phyloP scores from a whole-genome alignment of 2,797 vertebrate genomes.

The Macrochelys suwanniensis region DNA sequence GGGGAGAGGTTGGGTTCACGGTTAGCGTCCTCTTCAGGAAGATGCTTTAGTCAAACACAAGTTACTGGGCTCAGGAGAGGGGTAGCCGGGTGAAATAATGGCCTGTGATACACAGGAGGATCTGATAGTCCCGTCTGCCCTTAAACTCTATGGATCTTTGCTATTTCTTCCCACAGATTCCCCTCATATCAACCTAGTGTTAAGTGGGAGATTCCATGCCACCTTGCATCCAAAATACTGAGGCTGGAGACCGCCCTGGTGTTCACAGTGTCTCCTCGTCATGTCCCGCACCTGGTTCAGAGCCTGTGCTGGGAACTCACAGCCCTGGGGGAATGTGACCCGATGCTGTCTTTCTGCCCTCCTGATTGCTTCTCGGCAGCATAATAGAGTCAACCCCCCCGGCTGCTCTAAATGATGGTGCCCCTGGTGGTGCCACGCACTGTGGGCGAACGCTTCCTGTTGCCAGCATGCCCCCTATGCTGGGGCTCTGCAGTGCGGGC shows the following conservation, averaged over 20 bases:
- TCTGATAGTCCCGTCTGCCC: background rate
- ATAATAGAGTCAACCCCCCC: background rate
- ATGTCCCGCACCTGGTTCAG: background rate
- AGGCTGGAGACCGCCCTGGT: background rate
- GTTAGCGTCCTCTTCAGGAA: background rate
- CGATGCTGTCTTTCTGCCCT: background rate
- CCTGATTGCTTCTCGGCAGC: background rate
- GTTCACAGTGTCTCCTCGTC: background rate
- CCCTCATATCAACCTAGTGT: background rate
- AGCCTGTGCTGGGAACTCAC: accelerated
- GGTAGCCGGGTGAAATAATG: background rate
- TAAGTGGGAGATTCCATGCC: background rate
- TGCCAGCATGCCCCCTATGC: background rate
- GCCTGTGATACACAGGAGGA: background rate
- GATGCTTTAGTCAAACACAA: background rate
- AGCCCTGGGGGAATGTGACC: accelerated
- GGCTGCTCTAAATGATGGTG: background rate
- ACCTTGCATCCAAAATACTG: background rate
- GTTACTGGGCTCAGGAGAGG: background rate
- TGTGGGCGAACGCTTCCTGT: background rate
- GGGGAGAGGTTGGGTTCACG: background rate
- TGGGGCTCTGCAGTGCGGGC: background rate
- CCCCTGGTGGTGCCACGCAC: background rate
- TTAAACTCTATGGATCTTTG: background rate
- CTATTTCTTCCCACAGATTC: background rate